A percentile compares a stretch with the other conserved stretches of the same genome.
These are phyloP conservation scores for Colossoma macropomum DNA, from an alignment of 2,113 vertebrate species.

Conservation along the genomic window DNA sequence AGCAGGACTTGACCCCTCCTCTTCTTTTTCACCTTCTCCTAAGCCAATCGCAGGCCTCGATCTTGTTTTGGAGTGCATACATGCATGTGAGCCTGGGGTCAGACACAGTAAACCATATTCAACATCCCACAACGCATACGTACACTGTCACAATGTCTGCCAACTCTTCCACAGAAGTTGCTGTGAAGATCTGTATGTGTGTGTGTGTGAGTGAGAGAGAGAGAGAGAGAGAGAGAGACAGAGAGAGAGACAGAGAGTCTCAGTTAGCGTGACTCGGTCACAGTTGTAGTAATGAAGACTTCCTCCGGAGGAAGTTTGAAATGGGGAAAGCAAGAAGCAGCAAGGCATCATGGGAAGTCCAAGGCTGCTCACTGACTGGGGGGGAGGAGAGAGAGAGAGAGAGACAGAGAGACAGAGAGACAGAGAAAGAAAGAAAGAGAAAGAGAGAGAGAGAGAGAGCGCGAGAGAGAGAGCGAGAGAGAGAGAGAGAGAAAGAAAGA, in stretches of 20 bases:
- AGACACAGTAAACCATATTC: conserved; percentile 5
- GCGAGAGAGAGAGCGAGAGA: not conserved
- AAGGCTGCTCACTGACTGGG: not conserved
- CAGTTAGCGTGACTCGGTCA: conserved; percentile 20
- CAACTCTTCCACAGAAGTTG: conserved; percentile 10
- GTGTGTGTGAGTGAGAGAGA: not conserved
- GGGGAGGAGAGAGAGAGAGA: not conserved
- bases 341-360: conserved; percentile 62
- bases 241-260: not conserved
- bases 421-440: not conserved
- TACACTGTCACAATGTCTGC: not conserved
- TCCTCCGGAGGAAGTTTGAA: not conserved
- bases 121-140: not conserved
- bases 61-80: conserved; percentile 5
- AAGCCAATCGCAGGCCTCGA: not conserved
- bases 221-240: not conserved
- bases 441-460: not conserved
- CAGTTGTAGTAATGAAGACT: conserved; percentile 2
- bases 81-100: conserved; percentile 44
- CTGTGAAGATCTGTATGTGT: conserved; percentile 27
- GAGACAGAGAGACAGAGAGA: not conserved
- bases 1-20: conserved; percentile 23
- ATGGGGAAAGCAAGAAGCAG: conserved; percentile 2
- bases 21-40: not conserved
- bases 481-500: not conserved